A percentile compares a stretch with the other conserved stretches of the same genome.
Evolutionary conservation across 2,888 invertebrate genomes (phyloP).

Genomic region (Xylocampa areola): DNA sequence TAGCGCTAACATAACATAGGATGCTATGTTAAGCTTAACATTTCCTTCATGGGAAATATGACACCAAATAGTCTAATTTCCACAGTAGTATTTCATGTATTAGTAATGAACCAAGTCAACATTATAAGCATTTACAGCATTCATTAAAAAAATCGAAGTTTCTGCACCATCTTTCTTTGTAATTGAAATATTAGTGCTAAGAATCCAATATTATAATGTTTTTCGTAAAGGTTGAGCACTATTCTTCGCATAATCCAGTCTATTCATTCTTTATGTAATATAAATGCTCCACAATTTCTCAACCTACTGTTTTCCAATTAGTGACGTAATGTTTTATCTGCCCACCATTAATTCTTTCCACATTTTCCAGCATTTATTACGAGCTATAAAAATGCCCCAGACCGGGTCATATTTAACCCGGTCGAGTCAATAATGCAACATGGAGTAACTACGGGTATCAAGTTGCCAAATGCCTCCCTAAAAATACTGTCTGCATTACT

Average conservation of each 20-base stretch:
- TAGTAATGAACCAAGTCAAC: no score
- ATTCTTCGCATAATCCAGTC: constrained; percentile 3
- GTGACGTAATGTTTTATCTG: constrained; percentile 29
- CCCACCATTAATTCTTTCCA: constrained; percentile 24
- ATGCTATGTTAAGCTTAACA: no score
- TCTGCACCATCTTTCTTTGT: not conserved
- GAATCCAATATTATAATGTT: constrained; percentile 6
- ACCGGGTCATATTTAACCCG: constrained; percentile 53
- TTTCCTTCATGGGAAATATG: no score
- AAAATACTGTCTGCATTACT: constrained; percentile 69
- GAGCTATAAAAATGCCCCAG: constrained; percentile 39
- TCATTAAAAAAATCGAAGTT: no score
- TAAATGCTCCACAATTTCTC: constrained; percentile 11
- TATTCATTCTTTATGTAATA: constrained; percentile 6
- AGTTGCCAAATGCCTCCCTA: constrained; percentile 71
- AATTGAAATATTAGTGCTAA: constrained; percentile 15
- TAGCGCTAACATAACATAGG: no score
- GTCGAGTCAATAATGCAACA: constrained; percentile 67
- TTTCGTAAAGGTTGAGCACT: constrained; percentile 7
- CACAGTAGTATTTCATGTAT: no score
- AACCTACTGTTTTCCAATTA: constrained; percentile 31
- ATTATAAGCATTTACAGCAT: no score
- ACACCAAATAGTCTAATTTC: no score
- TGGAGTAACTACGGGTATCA: constrained; percentile 68
- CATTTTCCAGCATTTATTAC: constrained; percentile 33